phyloP scores from a whole-genome alignment of 2,888 invertebrate species.

The Rambutsinella grinnellia region DNA sequence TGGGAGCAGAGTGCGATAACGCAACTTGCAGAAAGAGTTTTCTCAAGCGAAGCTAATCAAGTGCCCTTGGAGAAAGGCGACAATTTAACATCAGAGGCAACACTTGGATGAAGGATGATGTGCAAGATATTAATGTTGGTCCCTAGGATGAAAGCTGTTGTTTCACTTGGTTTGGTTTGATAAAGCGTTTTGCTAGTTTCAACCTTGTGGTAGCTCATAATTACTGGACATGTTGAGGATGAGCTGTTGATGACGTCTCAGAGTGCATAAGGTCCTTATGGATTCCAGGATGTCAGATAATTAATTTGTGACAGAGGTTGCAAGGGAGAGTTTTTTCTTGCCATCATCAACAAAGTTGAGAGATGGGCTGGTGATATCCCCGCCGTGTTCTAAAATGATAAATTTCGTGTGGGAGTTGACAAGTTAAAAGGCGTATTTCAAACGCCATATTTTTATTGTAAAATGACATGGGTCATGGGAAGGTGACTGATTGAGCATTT shows the following conservation, averaged over 20 bases:
- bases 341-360: background rate
- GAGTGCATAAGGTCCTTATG: slow-evolving; percentile 14
- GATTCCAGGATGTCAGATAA: slow-evolving; percentile 49
- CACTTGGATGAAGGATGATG: slow-evolving; percentile 10
- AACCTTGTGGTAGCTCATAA: too few species aligned
- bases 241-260: slow-evolving; percentile 48
- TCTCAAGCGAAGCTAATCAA: slow-evolving; percentile 34
- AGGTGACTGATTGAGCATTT: too few species aligned
- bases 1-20: too few species aligned
- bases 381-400: background rate
- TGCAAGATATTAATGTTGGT: slow-evolving; percentile 32
- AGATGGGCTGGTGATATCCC: background rate
- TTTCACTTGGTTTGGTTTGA: slow-evolving; percentile 25
- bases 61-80: slow-evolving; percentile 14
- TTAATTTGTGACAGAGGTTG: slow-evolving; percentile 28
- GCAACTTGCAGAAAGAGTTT: slow-evolving; percentile 37
- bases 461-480: too few species aligned
- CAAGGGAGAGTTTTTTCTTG: background rate
- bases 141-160: slow-evolving; percentile 33
- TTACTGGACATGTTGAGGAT: slow-evolving; percentile 37
- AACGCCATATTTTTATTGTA: too few species aligned
- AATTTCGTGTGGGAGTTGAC: background rate
- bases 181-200: too few species aligned
- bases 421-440: too few species aligned
- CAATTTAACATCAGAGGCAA: slow-evolving; percentile 40